Conservation (phyloP, 2,888 invertebrate genomes). For the Pardosa pseudoannulata region DNA sequence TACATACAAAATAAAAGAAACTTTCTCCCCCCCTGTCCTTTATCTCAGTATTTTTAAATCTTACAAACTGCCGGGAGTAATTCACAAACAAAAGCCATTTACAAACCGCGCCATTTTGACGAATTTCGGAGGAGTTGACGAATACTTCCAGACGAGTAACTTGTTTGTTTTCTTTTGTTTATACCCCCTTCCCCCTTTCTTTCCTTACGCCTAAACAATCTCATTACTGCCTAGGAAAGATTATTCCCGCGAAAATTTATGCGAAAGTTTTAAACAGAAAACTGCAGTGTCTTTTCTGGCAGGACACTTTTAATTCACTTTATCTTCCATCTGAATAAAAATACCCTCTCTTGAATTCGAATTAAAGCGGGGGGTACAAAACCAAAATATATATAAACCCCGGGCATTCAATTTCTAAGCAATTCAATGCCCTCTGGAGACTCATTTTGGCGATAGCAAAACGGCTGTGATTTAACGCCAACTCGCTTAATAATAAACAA, state of each 20-base stretch:
- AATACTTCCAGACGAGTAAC: no score
- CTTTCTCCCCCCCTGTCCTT: no score
- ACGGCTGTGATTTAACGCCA: constrained; percentile 39
- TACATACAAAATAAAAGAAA: no score
- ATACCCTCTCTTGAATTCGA: neutral
- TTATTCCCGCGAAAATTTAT: constrained; percentile 8
- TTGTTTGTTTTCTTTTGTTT: no score
- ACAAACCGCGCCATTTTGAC: no score
- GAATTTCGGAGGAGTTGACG: no score
- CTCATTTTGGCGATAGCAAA: constrained; percentile 14
- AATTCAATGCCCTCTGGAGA: neutral
- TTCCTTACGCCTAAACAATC: neutral
- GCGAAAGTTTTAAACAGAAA: neutral
- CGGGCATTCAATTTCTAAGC: neutral
- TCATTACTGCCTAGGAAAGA: neutral
- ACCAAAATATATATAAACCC: no score
- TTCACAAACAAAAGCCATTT: no score
- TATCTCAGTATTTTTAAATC: no score
- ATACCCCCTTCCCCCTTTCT: neutral
- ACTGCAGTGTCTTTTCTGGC: neutral
- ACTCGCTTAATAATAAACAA: constrained; percentile 61
- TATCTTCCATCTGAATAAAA: neutral
- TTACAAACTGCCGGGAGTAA: no score
- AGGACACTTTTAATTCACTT: neutral
- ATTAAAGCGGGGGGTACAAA: neutral